A percentile compares a stretch with the other conserved stretches of the same genome.
Evolutionary conservation across 1,140 invertebrate genomes (phyloP).

Genomic region (Sarcophaga bullata): DNA sequence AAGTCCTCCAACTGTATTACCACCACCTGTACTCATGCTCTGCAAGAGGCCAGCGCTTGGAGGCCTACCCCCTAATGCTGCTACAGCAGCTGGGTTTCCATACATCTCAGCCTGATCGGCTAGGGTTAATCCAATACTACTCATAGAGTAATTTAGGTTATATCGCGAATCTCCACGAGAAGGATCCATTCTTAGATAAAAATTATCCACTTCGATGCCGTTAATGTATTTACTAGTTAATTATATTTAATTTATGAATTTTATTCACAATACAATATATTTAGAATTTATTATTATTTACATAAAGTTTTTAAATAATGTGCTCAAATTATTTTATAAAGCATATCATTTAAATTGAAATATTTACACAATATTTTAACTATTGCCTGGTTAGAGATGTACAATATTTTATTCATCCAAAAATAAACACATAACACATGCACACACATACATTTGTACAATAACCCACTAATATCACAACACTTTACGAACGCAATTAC

Average conservation of each 20-base stretch:
- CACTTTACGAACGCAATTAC: constrained; percentile 12
- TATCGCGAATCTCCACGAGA: constrained; percentile 86
- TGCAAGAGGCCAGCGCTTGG: constrained; percentile 69
- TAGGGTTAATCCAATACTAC: constrained; percentile 73
- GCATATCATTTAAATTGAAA: too few species aligned
- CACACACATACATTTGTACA: background rate
- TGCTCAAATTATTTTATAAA: too few species aligned
- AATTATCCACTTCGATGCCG: constrained; percentile 70
- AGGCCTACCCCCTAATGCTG: constrained; percentile 65
- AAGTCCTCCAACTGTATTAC: constrained; percentile 68
- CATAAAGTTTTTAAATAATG: too few species aligned
- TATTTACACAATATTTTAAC: too few species aligned
- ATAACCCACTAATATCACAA: constrained; percentile 16
- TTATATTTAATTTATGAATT: too few species aligned
- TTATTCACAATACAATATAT: too few species aligned
- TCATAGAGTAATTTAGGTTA: constrained; percentile 83
- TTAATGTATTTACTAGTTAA: background rate
- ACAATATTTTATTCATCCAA: constrained; percentile 25
- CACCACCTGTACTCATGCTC: constrained; percentile 67
- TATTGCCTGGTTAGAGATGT: background rate
- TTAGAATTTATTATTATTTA: too few species aligned
- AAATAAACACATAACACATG: constrained; percentile 22
- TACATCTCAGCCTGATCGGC: constrained; percentile 82
- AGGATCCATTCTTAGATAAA: constrained; percentile 77
- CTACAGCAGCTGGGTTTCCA: constrained; percentile 70